These are phyloP conservation scores for Callyntrura sp. DNA, from an alignment of 2,888 invertebrate species.

Conservation along the genomic window DNA sequence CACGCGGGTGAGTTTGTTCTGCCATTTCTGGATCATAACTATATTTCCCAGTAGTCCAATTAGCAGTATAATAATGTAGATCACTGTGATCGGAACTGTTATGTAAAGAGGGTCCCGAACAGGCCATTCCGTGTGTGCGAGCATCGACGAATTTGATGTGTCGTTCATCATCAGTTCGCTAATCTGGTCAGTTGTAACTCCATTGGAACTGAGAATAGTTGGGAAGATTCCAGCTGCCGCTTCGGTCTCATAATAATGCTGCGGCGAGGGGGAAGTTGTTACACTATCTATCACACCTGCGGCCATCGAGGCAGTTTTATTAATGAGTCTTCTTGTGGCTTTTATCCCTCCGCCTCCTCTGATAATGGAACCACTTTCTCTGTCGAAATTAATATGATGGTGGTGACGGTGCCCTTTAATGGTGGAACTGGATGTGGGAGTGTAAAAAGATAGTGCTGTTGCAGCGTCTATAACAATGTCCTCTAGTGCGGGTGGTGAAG, in stretches of 20 bases:
- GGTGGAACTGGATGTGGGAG: neutral
- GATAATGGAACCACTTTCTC: constrained; percentile 36
- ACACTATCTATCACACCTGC: constrained; percentile 70
- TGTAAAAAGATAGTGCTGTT: constrained; percentile 8
- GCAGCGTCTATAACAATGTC: constrained; percentile 32
- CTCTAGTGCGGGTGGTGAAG: constrained; percentile 50
- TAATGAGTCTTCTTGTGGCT: constrained; percentile 53
- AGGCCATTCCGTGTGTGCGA: constrained; percentile 78
- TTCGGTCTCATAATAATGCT: constrained; percentile 59
- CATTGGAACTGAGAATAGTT: constrained; percentile 40
- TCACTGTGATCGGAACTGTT: constrained; percentile 85
- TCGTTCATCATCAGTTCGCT: constrained; percentile 72
- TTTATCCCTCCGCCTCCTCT: constrained; percentile 22
- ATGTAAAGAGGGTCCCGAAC: constrained; percentile 83
- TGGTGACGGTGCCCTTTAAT: constrained; percentile 50
- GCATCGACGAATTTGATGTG: constrained; percentile 54
- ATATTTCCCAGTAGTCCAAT: constrained; percentile 86
- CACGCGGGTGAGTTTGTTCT: constrained; percentile 86
- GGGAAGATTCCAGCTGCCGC: constrained; percentile 46
- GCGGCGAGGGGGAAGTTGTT: constrained; percentile 48
- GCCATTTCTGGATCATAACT: constrained; percentile 85
- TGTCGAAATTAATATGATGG: constrained; percentile 58
- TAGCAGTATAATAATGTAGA: constrained; percentile 86
- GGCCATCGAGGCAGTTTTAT: constrained; percentile 66
- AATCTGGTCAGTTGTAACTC: constrained; percentile 57